A percentile compares a stretch with the other conserved stretches of the same genome.
phyloP scores from a whole-genome alignment of 23 tunicate genomes.

The Halocynthia aurantium region DNA sequence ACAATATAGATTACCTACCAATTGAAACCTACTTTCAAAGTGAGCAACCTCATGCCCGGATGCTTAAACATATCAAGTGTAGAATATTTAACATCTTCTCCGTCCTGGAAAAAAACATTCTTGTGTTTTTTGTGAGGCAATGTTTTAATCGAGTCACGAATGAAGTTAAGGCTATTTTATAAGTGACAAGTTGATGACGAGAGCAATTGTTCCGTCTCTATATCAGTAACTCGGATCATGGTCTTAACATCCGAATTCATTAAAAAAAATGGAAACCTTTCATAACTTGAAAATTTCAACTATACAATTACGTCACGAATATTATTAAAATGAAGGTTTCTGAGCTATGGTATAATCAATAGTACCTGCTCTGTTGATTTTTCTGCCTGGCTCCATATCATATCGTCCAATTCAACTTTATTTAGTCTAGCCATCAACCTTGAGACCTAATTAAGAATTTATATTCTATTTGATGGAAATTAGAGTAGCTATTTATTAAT shows the following conservation, averaged over 20 bases:
- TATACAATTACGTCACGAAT: too few relatives aligned
- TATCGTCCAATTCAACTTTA: slow-evolving; percentile 48
- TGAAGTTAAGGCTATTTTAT: too few relatives aligned
- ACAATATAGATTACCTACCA: slow-evolving; percentile 8
- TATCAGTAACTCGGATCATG: too few relatives aligned
- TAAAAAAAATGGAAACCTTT: not conserved
- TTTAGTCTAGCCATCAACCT: slow-evolving; percentile 45
- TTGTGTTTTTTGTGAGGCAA: not conserved
- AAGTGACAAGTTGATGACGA: too few relatives aligned
- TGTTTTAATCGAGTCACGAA: too few relatives aligned
- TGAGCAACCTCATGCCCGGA: slow-evolving; percentile 3
- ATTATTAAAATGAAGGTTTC: too few relatives aligned
- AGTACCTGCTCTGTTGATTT: not conserved
- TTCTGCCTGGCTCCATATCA: slow-evolving; percentile 60
- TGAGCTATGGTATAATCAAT: too few relatives aligned
- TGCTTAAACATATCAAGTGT: slow-evolving; percentile 14
- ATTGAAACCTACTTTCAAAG: slow-evolving; percentile 20
- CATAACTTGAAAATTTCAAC: not conserved
- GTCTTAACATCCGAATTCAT: not conserved
- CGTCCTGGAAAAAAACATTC: not conserved
- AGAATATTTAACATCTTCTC: not conserved
- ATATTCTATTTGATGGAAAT: not conserved
- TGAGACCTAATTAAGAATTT: not conserved
- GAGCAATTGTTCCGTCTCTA: too few relatives aligned
- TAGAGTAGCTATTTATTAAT: not conserved